Base-by-base conservation (phyloP, 2,888 invertebrate species). In the Agrochola lota region DNA sequence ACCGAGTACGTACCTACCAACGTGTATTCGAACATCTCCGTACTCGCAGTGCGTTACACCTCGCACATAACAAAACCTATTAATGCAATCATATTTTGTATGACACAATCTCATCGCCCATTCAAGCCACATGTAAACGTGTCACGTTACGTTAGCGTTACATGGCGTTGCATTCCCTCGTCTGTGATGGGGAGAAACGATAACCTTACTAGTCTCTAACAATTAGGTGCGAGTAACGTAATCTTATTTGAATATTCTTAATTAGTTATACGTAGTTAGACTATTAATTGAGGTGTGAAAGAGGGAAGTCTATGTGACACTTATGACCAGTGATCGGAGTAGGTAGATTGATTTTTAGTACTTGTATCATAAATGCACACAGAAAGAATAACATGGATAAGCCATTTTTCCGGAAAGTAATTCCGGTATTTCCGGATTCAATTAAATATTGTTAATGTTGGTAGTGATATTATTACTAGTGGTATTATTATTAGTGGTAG, bases 151-250 rank as follows among this genome's bases (percentile, higher is more conserved):
- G 89, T 84, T 71, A 81, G 11, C 49, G 80, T 88, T 90, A 85
- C 87, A 83, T 87, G 68, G 82, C 81, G 75, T 83, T 81, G 82
- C 81, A 75, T 74, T 71, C 64, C 79, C 70, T 77, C 66, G 62
- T 91, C 91, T 74, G 87, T 80, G 85, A 88, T 83, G 92, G 90
- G 85, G 92, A 83, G 92, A 92, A 91, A 92, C 83, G 71, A 81
- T 83, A 79, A 81, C 81, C 83, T 75, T 74, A 78, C 81, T 78
- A 83, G 85, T 78, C 74, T 67, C 64, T 68, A 79, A 80, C 71
- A 83, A 66, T 68, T 74, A 80, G 43, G 69, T 81, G 81, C 40
- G n/a, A 15, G 26, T 66, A 75, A 71, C 72, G 72, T 78, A 74
- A 81, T 60, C 52, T 64, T n/a, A 64, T 81, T 88, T 80, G 80